A percentile compares a stretch with the other conserved stretches of the same genome.
These are phyloP conservation scores for Leptopilina boulardi DNA, from an alignment of 1,140 invertebrate genomes.

Conservation along the genomic window DNA sequence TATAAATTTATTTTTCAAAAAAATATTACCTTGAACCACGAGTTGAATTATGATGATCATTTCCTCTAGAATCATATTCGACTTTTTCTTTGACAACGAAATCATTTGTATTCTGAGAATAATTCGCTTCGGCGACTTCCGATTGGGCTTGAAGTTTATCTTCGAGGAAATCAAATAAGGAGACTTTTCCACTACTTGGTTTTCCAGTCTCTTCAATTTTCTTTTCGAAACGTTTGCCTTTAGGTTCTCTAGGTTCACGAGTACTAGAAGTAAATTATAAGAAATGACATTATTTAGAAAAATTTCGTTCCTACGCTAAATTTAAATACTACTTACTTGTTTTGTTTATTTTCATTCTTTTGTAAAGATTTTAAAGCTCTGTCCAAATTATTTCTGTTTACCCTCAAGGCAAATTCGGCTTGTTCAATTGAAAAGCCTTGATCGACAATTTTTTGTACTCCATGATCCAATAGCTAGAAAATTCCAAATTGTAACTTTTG, in stretches of 20 bases:
- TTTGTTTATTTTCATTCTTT: conserved; percentile 74
- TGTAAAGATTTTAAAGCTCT: conserved; percentile 83
- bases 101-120: conserved; percentile 49
- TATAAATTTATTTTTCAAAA: no score
- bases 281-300: background rate
- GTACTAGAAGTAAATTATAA: conserved; percentile 45
- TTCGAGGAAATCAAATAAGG: conserved; percentile 91
- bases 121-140: conserved; percentile 59
- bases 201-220: conserved; percentile 80
- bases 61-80: conserved; percentile 62
- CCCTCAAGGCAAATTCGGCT: conserved; percentile 83
- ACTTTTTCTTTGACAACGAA: conserved; percentile 53
- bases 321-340: conserved; percentile 52
- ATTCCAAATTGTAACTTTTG: conserved; percentile 42
- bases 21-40: conserved; percentile 64
- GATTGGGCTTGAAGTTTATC: conserved; percentile 84
- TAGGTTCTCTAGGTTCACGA: conserved; percentile 66
- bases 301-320: conserved; percentile 13
- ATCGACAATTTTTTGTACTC: conserved; percentile 88
- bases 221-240: conserved; percentile 75
- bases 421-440: conserved; percentile 87
- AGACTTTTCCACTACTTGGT: conserved; percentile 87
- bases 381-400: conserved; percentile 85
- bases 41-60: conserved; percentile 56
- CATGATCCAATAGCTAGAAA: conserved; percentile 82